Evolutionary conservation across 2,888 invertebrate species (phyloP).

Genomic region (Drosophila acutilabella): DNA sequence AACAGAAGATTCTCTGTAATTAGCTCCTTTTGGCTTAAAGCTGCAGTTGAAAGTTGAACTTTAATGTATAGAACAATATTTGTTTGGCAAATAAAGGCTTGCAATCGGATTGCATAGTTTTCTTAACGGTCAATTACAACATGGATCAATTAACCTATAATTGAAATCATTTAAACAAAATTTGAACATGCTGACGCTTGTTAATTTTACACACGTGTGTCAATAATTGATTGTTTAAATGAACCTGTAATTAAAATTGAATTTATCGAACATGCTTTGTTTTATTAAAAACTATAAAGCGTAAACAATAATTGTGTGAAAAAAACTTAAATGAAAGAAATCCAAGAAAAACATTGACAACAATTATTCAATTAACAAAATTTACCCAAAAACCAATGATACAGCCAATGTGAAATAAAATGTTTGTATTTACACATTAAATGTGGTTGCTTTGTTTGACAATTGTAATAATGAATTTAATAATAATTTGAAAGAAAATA

Average conservation of each 20-base stretch:
- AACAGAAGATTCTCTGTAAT: too few species aligned
- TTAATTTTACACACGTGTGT: conserved; percentile 13
- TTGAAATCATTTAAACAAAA: conserved; percentile 2
- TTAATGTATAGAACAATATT: background rate
- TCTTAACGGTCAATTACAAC: background rate
- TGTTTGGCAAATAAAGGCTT: background rate
- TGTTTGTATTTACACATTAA: too few species aligned
- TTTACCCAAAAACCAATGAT: conserved; percentile 2
- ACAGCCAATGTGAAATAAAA: background rate
- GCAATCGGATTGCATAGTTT: background rate
- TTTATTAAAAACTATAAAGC: background rate
- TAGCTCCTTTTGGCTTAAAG: too few species aligned
- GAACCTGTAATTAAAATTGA: conserved; percentile 51
- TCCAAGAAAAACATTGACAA: conserved; percentile 3
- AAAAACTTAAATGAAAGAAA: background rate
- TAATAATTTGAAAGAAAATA: background rate
- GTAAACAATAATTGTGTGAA: background rate
- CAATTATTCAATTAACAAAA: conserved; percentile 15
- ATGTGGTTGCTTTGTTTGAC: too few species aligned
- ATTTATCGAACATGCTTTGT: conserved; percentile 35
- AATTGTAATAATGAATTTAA: too few species aligned
- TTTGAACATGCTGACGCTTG: conserved; percentile 1
- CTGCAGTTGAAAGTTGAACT: too few species aligned
- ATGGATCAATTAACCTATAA: background rate
- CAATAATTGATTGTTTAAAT: conserved; percentile 51